Conservation (phyloP, 64 coral and sea anemone genomes). For the Trachythela sp. region DNA sequence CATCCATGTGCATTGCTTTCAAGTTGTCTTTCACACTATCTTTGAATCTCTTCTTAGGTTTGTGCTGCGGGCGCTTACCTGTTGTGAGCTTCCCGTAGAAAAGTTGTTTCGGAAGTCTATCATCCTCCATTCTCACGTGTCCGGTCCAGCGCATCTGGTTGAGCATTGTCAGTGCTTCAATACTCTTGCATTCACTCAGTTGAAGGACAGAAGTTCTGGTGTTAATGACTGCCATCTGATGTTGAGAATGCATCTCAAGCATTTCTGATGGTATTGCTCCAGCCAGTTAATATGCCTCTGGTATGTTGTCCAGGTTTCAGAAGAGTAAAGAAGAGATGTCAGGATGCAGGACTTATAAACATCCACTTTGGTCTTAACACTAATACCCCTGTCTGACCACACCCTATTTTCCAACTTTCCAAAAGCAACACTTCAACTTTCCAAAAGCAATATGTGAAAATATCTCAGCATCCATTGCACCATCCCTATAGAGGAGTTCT, state of each 20-base stretch:
- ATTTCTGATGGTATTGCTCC: neutral
- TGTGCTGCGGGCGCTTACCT: neutral
- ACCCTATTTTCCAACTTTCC: neutral
- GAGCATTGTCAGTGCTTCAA: neutral
- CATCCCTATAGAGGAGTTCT: neutral
- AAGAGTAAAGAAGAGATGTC: conserved; percentile 22
- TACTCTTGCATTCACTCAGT: too few species aligned
- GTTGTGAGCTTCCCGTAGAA: neutral
- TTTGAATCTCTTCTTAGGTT: conserved; percentile 10
- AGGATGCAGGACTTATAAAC: conserved; percentile 24
- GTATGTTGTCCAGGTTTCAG: conserved; percentile 31
- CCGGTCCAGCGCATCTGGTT: neutral
- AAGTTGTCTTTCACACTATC: conserved; percentile 13
- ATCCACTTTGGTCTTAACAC: neutral
- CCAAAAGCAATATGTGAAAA: neutral
- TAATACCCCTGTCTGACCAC: conserved; percentile 5
- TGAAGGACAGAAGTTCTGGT: neutral
- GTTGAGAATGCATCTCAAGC: neutral
- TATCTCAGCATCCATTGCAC: neutral
- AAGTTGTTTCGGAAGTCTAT: neutral
- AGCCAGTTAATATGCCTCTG: conserved; percentile 3
- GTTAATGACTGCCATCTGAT: conserved; percentile 1
- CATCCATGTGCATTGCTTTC: neutral
- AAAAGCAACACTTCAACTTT: conserved; percentile 34
- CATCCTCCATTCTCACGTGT: neutral